These are phyloP conservation scores for Petrophora chlorosata DNA, from an alignment of 2,888 invertebrate genomes.

Conservation along the genomic window DNA sequence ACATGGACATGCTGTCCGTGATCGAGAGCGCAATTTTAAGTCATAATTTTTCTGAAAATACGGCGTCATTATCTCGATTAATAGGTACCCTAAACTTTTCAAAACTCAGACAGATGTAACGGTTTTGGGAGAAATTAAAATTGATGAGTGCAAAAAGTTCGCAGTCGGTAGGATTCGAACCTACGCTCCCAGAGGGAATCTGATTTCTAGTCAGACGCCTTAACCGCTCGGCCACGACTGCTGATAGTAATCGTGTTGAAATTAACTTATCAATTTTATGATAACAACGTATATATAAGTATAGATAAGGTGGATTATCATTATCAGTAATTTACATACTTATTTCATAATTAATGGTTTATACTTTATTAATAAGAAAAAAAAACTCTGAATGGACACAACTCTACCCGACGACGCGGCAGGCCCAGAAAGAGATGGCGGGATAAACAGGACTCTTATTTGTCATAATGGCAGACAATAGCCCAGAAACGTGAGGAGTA, in stretches of 20 bases:
- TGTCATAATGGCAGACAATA: no score
- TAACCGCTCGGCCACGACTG: slow-evolving; percentile 94
- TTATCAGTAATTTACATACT: no score
- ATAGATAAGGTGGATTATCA: no score
- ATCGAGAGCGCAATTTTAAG: slow-evolving; percentile 19
- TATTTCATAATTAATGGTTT: no score
- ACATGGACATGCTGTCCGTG: slow-evolving; percentile 30
- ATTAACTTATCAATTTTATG: no score
- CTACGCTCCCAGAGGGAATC: slow-evolving; percentile 95
- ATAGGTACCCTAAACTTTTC: slow-evolving; percentile 10
- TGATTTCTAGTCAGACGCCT: slow-evolving; percentile 94
- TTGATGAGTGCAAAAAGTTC: slow-evolving; percentile 51
- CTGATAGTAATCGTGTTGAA: slow-evolving; percentile 41
- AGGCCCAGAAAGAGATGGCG: no score
- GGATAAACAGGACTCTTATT: no score
- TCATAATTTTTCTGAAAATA: slow-evolving; percentile 9
- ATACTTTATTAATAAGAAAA: no score
- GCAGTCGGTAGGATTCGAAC: slow-evolving; percentile 95
- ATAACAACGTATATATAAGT: no score
- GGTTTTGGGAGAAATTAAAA: slow-evolving; percentile 8
- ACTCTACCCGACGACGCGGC: no score
- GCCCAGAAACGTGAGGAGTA: no score
- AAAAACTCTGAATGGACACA: no score
- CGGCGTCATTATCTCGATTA: slow-evolving; percentile 16
- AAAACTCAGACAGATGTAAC: slow-evolving; percentile 3